These are phyloP conservation scores for Rhabdomys pumilio DNA, from an alignment of 2,797 vertebrate species.

Conservation along the genomic window DNA sequence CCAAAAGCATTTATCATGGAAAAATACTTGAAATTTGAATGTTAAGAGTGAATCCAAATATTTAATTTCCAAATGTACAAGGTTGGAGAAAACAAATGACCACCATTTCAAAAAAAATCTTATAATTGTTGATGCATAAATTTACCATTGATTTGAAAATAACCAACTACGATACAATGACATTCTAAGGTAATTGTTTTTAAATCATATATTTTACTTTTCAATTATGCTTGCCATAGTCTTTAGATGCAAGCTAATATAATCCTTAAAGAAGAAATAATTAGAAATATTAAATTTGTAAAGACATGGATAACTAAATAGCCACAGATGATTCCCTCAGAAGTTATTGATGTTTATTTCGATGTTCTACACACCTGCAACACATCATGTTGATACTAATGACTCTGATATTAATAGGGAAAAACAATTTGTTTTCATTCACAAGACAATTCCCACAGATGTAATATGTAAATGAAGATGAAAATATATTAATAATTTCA, in stretches of 20 bases:
- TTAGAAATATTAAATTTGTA: conserved; percentile 26
- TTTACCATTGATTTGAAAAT: conserved; percentile 38
- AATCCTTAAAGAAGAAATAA: conserved; percentile 30
- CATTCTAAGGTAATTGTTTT: not conserved
- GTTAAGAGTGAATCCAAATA: not conserved
- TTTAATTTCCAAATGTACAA: not conserved
- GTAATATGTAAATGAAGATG: conserved; percentile 24
- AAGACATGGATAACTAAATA: not conserved
- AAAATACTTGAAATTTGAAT: conserved; percentile 1
- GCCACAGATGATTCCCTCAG: not conserved
- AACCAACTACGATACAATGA: not conserved
- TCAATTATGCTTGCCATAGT: not conserved
- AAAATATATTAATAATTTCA: conserved; percentile 45
- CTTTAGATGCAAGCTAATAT: not conserved
- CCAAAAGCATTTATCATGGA: not conserved
- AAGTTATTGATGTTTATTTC: not conserved
- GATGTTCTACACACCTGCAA: conserved; percentile 36
- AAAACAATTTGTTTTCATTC: conserved; percentile 31
- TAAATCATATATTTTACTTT: not conserved
- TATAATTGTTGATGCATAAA: not conserved
- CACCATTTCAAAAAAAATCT: not conserved
- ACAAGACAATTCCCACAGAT: conserved; percentile 2
- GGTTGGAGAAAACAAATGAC: not conserved
- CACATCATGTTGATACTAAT: conserved; percentile 13
- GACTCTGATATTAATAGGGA: not conserved